These are phyloP conservation scores for Nematopogon swammerdamellus DNA, from an alignment of 2,888 invertebrate genomes.

Conservation along the genomic window DNA sequence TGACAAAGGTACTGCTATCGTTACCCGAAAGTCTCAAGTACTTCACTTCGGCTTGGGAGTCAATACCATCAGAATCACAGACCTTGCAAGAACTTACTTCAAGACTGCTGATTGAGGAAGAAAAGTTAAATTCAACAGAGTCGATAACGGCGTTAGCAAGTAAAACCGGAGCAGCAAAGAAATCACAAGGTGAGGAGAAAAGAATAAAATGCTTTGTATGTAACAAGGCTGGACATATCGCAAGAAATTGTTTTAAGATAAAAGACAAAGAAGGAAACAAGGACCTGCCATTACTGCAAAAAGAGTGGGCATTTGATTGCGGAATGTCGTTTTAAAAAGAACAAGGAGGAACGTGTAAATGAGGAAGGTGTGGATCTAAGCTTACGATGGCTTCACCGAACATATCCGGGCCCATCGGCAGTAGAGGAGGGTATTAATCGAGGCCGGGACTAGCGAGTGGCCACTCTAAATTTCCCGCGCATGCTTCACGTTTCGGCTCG, in stretches of 20 bases:
- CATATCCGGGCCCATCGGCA: too few species aligned
- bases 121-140: neutral
- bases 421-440: too few species aligned
- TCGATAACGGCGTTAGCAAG: neutral
- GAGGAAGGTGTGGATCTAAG: too few species aligned
- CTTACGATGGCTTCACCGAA: too few species aligned
- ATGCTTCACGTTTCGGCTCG: too few species aligned
- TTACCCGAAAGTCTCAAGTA: neutral
- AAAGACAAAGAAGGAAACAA: neutral
- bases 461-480: too few species aligned
- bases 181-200: neutral
- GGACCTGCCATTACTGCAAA: conserved; percentile 6
- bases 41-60: neutral
- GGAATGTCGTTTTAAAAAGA: conserved; percentile 3
- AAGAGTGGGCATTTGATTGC: conserved; percentile 10
- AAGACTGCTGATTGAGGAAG: neutral
- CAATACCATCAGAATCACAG: neutral
- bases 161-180: neutral
- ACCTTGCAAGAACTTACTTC: neutral
- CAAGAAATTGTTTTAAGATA: neutral
- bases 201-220: neutral
- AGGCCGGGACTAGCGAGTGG: too few species aligned
- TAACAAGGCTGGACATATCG: neutral
- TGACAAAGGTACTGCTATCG: neutral
- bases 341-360: conserved; percentile 3